Percentiles rank a stretch among this genome's conserved stretches.
phyloP scores from a whole-genome alignment of 2,113 vertebrate genomes.

The Scophthalmus maximus region DNA sequence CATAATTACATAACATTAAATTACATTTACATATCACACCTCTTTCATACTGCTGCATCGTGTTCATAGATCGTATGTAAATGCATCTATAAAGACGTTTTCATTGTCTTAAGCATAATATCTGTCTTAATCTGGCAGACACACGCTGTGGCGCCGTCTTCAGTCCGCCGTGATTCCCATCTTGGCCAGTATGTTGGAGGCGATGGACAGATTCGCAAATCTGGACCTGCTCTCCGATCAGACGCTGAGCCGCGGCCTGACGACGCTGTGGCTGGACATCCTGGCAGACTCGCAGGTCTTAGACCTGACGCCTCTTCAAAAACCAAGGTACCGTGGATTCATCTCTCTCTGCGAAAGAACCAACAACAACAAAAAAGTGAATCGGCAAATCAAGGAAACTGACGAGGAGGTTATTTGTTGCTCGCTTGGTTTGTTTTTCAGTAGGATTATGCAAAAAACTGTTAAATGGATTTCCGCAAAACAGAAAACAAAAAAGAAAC shows the following conservation, averaged over 20 bases:
- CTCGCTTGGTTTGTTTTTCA: too few species aligned
- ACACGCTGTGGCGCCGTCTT: slow-evolving; percentile 81
- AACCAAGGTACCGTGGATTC: slow-evolving; percentile 51
- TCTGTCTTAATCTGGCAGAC: slow-evolving; percentile 50
- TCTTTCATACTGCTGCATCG: not conserved
- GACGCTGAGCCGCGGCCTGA: slow-evolving; percentile 55
- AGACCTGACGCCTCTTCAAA: slow-evolving; percentile 51
- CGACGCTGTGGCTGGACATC: slow-evolving; percentile 80
- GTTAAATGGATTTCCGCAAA: too few species aligned
- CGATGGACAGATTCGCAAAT: slow-evolving; percentile 77
- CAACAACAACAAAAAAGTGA: too few species aligned
- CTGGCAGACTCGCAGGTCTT: slow-evolving; percentile 74
- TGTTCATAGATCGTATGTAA: not conserved
- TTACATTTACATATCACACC: not conserved
- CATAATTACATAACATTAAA: too few species aligned
- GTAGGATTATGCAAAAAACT: too few species aligned
- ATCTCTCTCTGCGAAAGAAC: not conserved
- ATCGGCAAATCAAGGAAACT: too few species aligned
- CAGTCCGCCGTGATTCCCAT: slow-evolving; percentile 77
- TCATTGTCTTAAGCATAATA: too few species aligned
- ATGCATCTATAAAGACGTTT: too few species aligned
- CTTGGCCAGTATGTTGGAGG: slow-evolving; percentile 74
- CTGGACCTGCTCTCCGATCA: slow-evolving; percentile 71
- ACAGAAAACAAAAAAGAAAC: too few species aligned
- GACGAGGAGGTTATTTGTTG: not conserved